Base-by-base conservation (phyloP, 2,888 invertebrate genomes). In the Heliconius sara region DNA sequence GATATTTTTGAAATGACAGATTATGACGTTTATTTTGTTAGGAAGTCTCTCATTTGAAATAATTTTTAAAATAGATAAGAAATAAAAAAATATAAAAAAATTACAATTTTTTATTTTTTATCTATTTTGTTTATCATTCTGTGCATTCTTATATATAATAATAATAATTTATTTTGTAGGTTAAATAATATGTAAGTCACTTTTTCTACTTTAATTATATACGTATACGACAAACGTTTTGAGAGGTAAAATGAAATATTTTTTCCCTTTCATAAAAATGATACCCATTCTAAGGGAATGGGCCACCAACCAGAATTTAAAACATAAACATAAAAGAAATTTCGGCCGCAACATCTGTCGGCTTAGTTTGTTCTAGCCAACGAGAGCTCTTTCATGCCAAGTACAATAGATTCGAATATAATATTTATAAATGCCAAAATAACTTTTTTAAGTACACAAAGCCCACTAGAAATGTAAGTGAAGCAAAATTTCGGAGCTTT, bases 361-460 rank as follows among this genome's bases (percentile, higher is more conserved):
- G 65, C 72, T 78, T 78, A 65, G 30, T 72, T 52, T 73, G 72
- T 71, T 77, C 63, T 72, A 72, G 30, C 63, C 30, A 78, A 66
- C 65, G 65, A 52, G 72, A 72, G 52, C 78, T 73, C 78, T 78
- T 73, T 78, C 34, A 78, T 72, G 47, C 52, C 71, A 66, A 72
- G 72, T 73, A 78, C 72, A 78, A 78, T 78, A 78, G 34, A 66
- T 52, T 72, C 52, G 52, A 66, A 72, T 66, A 52, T 75, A 80
- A 80, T 80, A 78, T 80, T 80, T 78, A 78, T 52, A 27, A 66
- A 76, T 75, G 71, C 43, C 75, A 79, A 77, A 78, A 79, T 80
- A 75, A 66, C 70, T 81, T 76, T 80, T 79, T 76, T 77, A 75
- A 76, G 47, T 78, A 73, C 70, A 79, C 71, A 76, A 63, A 80